Conservation (phyloP, 2,113 vertebrate species). For the Melanerpes aurifrons region DNA sequence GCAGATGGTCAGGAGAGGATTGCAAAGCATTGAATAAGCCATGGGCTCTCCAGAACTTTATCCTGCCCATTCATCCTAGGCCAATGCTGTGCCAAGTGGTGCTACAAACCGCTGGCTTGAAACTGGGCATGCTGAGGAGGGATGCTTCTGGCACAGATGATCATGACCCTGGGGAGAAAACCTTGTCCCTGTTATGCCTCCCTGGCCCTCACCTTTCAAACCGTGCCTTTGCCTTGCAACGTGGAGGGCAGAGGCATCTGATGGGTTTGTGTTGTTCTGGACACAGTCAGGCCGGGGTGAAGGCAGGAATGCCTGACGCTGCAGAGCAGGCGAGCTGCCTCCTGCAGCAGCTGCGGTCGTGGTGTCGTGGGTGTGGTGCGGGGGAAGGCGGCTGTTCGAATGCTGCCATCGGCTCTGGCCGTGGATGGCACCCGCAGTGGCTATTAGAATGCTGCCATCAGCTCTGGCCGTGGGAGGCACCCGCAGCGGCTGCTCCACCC, state of each 20-base stretch:
- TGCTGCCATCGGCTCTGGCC: not conserved
- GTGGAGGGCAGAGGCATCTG: not conserved
- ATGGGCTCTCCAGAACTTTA: not conserved
- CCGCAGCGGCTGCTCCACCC: not conserved
- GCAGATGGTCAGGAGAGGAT: not conserved
- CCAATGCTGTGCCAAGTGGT: not conserved
- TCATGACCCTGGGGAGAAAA: not conserved
- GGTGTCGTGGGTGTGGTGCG: not conserved
- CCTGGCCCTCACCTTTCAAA: not conserved
- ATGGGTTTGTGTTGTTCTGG: not conserved
- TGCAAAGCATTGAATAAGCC: not conserved
- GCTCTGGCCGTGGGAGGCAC: conserved; percentile 38
- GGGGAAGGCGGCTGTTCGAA: not conserved
- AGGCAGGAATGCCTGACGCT: conserved; percentile 37
- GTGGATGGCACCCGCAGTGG: not conserved
- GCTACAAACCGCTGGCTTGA: not conserved
- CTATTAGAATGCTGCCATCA: not conserved
- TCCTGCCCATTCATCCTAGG: not conserved
- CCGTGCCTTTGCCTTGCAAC: not conserved
- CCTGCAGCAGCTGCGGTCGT: conserved; percentile 2
- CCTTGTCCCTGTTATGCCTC: not conserved
- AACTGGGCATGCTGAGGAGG: not conserved
- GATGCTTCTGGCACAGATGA: fast-evolving
- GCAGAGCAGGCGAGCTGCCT: not conserved
- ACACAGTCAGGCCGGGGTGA: fast-evolving